phyloP scores from a whole-genome alignment of 2,888 invertebrate genomes.

The Galerucella pusilla region DNA sequence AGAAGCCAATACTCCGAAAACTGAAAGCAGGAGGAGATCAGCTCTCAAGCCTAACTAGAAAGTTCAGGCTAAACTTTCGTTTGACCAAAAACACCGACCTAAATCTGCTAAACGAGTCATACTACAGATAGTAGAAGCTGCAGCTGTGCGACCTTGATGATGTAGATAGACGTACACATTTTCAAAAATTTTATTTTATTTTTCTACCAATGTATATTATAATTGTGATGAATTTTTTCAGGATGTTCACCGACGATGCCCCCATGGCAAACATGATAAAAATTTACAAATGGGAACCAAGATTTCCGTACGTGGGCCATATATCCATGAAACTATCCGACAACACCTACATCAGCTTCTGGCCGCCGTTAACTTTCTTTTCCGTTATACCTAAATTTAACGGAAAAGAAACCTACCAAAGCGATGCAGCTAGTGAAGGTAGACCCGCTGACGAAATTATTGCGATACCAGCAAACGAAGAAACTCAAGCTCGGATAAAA shows the following conservation, averaged over 20 bases:
- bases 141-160: no score
- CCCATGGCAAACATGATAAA: constrained; percentile 4
- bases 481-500: neutral
- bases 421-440: neutral
- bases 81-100: no score
- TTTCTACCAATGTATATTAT: no score
- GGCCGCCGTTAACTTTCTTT: neutral
- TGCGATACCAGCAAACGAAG: neutral
- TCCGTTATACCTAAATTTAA: neutral
- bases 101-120: no score
- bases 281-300: constrained; percentile 14
- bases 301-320: constrained; percentile 10
- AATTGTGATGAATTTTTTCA: neutral
- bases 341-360: constrained; percentile 20
- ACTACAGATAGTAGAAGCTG: no score
- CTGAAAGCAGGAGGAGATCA: no score
- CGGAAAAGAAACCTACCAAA: neutral
- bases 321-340: constrained; percentile 16
- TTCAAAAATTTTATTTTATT: no score
- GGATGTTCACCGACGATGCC: neutral
- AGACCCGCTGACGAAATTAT: constrained; percentile 10
- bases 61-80: no score
- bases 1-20: no score
- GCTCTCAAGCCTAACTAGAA: no score
- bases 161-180: no score